Evolutionary conservation across 2,113 vertebrate species (phyloP).

Genomic region (Emydocephalus ijimae): DNA sequence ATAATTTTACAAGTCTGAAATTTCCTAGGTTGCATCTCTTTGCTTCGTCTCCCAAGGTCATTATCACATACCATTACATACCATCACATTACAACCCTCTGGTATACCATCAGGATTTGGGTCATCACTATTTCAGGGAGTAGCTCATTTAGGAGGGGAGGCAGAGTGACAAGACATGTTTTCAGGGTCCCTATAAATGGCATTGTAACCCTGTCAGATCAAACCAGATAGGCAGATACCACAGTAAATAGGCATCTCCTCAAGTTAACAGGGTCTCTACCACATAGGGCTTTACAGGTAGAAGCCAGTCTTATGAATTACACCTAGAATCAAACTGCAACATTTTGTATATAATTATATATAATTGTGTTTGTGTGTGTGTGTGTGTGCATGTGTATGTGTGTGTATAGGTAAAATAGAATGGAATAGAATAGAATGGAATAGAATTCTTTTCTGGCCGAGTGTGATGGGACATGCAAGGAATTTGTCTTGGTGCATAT

Average conservation of each 20-base stretch:
- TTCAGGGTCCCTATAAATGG: not conserved
- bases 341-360: no score
- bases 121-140: not conserved
- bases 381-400: no score
- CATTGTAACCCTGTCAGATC: not conserved
- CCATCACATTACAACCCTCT: no score
- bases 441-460: no score
- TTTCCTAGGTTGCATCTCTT: not conserved
- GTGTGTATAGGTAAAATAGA: no score
- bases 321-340: no score
- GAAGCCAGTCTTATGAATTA: no score
- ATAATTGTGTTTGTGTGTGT: no score
- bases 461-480: no score
- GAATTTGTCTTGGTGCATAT: no score
- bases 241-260: not conserved
- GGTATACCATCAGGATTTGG: not conserved
- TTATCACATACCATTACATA: no score
- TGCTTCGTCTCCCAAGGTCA: not conserved
- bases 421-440: no score
- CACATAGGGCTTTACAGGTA: not conserved
- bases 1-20: not conserved
- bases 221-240: not conserved
- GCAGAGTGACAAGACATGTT: not conserved
- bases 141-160: not conserved
- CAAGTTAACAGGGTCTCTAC: not conserved